Evolutionary conservation across 1,140 invertebrate species (phyloP), one percentile per base, ranked within the genome.

Genomic region (Bombus huntii): DNA sequence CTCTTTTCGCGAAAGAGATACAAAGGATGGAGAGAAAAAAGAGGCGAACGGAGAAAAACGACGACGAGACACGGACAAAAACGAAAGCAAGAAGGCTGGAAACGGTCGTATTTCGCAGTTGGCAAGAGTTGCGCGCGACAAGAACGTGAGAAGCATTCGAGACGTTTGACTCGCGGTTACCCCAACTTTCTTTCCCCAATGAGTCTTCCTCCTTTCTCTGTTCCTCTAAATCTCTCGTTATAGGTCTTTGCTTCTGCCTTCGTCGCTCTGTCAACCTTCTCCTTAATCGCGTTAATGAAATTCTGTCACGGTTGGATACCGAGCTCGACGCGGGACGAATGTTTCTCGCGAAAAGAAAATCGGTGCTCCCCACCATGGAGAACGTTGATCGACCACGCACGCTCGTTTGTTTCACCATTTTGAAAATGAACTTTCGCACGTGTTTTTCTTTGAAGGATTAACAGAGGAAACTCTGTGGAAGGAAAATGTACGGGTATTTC

Each of bases 121-220:
- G 82, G 65, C 82, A 66, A 77, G 76, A 84, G 76, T 57, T 13
- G 77, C 68, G 66, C 76, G 53, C 68, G 68, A 80, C 76, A 39
- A 37, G 75, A 22, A 84, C 83, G 83, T 85, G 83, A 39, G 68
- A 42, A n/a, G 83, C 79, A 85, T 85, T 85, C 68, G 53, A 85
- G 53, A 18, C 53, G 39, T 72, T 62, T 42, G 68, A 65, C 68
- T 85, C 68, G 83, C 83, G 83, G 83, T 85, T 72, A 85, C 39
- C 83, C 53, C 68, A 65, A 85, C 76, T 72, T 83, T 66, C 62
- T 65, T 72, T 39, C 22, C 22, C 62, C 10, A 6, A 18, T 18
- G 31, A 37, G n/a, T 18, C 9, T 31, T n/a, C 13, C 66, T 37
- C 15, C 44, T 25, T 22, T 39, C 44, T 28, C 22, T 22, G 13